A percentile compares a stretch with the other conserved stretches of the same genome.
phyloP scores from a whole-genome alignment of 2,797 vertebrate species.

The Natrix natrix region DNA sequence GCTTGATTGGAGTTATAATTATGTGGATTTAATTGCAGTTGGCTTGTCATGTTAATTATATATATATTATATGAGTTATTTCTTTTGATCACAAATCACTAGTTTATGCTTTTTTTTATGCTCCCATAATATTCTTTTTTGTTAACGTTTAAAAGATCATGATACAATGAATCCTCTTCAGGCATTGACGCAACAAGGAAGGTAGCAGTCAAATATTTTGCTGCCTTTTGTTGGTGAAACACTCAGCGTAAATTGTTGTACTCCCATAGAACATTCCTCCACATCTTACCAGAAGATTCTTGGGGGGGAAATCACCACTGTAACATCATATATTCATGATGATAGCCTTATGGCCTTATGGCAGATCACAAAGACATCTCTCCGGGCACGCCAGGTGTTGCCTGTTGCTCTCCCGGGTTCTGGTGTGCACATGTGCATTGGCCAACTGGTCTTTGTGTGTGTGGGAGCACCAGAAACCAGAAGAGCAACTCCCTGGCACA shows the following conservation, averaged over 20 bases:
- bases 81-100: slow-evolving; percentile 12
- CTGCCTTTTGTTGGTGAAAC: neutral
- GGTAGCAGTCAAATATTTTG: neutral
- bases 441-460: no score
- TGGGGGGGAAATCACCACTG: neutral
- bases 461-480: no score
- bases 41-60: neutral
- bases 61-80: slow-evolving; percentile 9
- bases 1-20: neutral
- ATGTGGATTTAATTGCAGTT: neutral
- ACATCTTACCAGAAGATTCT: neutral
- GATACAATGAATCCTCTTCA: neutral
- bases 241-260: neutral
- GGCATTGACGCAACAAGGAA: neutral
- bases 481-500: no score
- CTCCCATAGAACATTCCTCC: neutral
- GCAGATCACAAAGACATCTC: no score
- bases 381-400: no score
- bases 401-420: no score
- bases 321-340: no score
- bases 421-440: no score
- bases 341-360: no score
- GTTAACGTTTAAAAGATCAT: neutral
- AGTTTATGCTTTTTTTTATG: neutral
- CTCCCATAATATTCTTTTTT: neutral